Evolutionary conservation across 1,140 invertebrate species (phyloP).

Genomic region (Platyscapa corneri): DNA sequence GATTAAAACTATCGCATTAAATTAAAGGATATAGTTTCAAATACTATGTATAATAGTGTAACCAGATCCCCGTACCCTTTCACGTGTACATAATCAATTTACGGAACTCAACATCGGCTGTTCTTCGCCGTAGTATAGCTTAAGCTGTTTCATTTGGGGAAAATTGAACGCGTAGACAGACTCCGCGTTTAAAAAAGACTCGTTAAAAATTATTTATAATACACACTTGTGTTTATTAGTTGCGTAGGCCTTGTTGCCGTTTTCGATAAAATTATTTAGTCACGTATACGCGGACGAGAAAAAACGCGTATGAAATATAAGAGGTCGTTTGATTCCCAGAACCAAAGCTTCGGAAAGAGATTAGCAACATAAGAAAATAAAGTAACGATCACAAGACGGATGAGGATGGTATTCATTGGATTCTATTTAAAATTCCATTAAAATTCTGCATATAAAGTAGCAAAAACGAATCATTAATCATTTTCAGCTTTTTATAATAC

Average conservation of each 20-base stretch:
- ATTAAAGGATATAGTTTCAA: not conserved
- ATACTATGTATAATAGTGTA: no score
- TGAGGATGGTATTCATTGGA: not conserved
- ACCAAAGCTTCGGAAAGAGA: not conserved
- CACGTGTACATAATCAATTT: not conserved
- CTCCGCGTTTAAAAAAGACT: no score
- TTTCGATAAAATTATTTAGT: not conserved
- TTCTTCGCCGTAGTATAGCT: not conserved
- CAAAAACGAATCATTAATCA: slow-evolving; percentile 17
- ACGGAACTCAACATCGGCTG: not conserved
- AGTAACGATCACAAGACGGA: slow-evolving; percentile 10
- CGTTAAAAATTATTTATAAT: not conserved
- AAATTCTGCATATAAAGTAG: slow-evolving; percentile 18
- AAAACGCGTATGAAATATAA: no score
- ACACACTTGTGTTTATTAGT: not conserved
- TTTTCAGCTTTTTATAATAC: not conserved
- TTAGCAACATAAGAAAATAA: slow-evolving; percentile 14
- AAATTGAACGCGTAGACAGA: not conserved
- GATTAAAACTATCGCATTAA: no score
- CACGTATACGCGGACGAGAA: no score
- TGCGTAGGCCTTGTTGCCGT: not conserved
- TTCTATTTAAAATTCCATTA: slow-evolving; percentile 12
- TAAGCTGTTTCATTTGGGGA: not conserved
- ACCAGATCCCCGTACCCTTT: not conserved
- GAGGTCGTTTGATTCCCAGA: not conserved